Evolutionary conservation across 2,888 invertebrate species (phyloP), one percentile per base, ranked within the genome.

Genomic region (Lamproptera curius): DNA sequence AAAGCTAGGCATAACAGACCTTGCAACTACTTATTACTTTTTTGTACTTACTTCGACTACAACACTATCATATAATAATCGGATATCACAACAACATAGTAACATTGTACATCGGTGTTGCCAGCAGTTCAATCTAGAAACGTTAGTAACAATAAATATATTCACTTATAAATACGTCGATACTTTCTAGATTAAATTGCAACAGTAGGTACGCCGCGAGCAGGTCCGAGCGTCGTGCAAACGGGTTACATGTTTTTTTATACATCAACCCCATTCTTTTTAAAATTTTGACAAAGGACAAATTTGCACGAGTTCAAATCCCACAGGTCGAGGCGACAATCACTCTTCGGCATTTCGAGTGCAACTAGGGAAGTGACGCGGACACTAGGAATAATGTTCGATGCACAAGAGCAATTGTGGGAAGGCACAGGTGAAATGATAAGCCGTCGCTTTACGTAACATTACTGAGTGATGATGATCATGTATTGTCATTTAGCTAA

Each of bases 261-360:
- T 28, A 10, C n/a, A 28, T 28, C n/a, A 28, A n/a, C 9, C 31
- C 31, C n/a, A 20, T 20, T 13, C 31, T 11, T 10, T 31, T 5
- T 31, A 4, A n/a, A 11, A n/a, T 11, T 31, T 11, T 11, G 11
- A 31, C n/a, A 44, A 37, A 26, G 36, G 10, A 42, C 26, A n/a
- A 20, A 52, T 59, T 61, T 61, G 58, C 58, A 61, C 58, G 36
- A 49, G 50, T 51, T 54, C 53, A 47, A 52, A 52, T 54, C 55
- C 49, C 35, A 46, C 46, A 52, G 53, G 55, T 56, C 52, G 59
- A 63, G 62, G 77, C 76, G 73, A 79, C 69, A 78, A 69, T 83
- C 84, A 85, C 86, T 85, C 86, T 75, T 81, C 85, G 85, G 86
- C 85, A 80, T 76, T 72, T 76, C 59, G 76, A 80, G 84, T 86